phyloP scores from a whole-genome alignment of 2,888 invertebrate genomes.

The Macroteleia sp. region DNA sequence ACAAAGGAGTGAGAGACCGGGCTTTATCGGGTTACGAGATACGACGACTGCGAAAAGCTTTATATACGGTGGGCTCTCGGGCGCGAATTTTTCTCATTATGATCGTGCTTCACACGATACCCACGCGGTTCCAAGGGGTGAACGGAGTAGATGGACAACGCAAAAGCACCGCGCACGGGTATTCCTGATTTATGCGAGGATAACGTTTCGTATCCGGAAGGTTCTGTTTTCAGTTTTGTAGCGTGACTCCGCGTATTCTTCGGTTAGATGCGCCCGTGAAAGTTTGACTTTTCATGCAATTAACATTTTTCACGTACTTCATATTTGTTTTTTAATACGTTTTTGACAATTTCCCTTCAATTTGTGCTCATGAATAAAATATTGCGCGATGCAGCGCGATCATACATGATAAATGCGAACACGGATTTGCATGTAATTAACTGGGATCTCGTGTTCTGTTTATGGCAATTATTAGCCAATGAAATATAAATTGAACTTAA shows the following conservation, averaged over 20 bases:
- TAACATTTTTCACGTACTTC: constrained; percentile 16
- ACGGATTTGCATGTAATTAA: constrained; percentile 32
- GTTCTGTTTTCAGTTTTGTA: too few relatives aligned
- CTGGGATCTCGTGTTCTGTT: constrained; percentile 18
- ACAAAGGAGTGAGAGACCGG: constrained; percentile 12
- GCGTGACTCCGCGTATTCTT: too few relatives aligned
- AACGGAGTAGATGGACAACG: background rate
- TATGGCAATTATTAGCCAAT: constrained; percentile 18
- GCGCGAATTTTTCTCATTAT: constrained; percentile 49
- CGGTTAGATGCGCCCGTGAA: constrained; percentile 7
- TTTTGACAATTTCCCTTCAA: constrained; percentile 34
- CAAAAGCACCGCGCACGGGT: too few relatives aligned
- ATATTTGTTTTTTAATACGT: constrained; percentile 15
- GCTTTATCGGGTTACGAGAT: constrained; percentile 34
- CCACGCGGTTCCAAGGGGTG: constrained; percentile 14
- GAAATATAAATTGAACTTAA: constrained; percentile 20
- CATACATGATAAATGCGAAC: constrained; percentile 30
- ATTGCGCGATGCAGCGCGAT: constrained; percentile 27
- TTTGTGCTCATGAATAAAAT: constrained; percentile 37
- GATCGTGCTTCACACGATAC: constrained; percentile 15
- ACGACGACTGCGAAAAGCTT: constrained; percentile 5
- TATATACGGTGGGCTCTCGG: constrained; percentile 12
- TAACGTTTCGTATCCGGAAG: too few relatives aligned
- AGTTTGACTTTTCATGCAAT: constrained; percentile 5
- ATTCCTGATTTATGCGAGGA: too few relatives aligned